Base-by-base conservation (phyloP, 2,888 invertebrate genomes). In the Mesopsocus fuscifrons region DNA sequence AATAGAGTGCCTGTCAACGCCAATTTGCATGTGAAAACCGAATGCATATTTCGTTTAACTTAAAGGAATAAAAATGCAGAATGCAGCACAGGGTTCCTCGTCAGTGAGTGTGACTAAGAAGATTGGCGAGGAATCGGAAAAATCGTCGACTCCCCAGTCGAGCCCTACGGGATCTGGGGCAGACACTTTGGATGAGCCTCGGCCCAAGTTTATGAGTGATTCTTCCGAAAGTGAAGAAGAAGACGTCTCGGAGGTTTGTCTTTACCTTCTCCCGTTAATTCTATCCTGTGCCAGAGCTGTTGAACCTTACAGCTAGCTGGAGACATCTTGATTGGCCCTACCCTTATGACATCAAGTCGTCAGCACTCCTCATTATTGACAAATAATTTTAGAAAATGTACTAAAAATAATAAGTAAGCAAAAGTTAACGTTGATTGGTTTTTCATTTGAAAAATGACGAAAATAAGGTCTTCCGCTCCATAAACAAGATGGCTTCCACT, bases 191-290 rank as follows among this genome's bases (percentile, higher is more conserved):
- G 77, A 78, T 60, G 82, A 81, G 66, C 68, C 74, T 62, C 82
- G 79, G 63, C 78, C 80, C 61, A 80, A 81, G 69, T 83, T 77
- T 73, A 84, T 85, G 72, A 81, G 84, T 66, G 88, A 88, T 71
- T 77, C 88, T 64, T 89, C 89, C 59, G 89, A 87, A 71, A 89
- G 88, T 65, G 91, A 91, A 65, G 89, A 89, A 68, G 91, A 89
- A 65, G 89, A 89, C 67, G 85, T 85, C 63, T 89, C 88, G 59
- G 89, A 89, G 85, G 89, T 91, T 35, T 34, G 33, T 41, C 41
- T 33, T 17, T 42, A 33, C 38, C 32, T 33, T 41, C 35, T 40
- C 44, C 22, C 41, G 43, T 45, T n/a, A n/a, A n/a, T n/a, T n/a
- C n/a, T 72, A 73, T 74, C 68, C 73, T 73, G 72, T 62, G 63